Conservation (phyloP, 2,113 vertebrate species). For the Gasterosteus aculeatus region DNA sequence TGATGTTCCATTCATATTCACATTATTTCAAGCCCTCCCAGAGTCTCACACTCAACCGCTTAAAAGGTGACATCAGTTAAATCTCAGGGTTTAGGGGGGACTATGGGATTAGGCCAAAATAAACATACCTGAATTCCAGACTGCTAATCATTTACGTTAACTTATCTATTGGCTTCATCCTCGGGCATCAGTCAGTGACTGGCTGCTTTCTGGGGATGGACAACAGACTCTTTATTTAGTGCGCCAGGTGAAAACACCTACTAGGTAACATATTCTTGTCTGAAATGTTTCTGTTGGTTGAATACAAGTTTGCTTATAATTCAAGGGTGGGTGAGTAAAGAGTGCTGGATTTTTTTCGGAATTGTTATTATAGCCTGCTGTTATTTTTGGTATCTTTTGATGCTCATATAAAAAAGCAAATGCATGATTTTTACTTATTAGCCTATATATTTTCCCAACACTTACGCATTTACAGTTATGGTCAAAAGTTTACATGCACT, state of each 20-base stretch:
- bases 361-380: not conserved
- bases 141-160: constrained; percentile 37
- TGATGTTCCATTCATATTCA: too few relatives aligned
- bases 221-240: constrained; percentile 29
- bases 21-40: too few relatives aligned
- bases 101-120: not conserved
- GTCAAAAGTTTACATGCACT: too few relatives aligned
- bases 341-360: not conserved
- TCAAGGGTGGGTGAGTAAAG: not conserved
- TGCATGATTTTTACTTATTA: too few relatives aligned
- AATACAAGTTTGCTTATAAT: not conserved
- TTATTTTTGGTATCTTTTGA: too few relatives aligned
- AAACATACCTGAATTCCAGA: not conserved
- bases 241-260: not conserved
- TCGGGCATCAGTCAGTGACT: constrained; percentile 5
- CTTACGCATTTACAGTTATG: too few relatives aligned
- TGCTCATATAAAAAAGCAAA: too few relatives aligned
- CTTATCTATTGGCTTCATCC: constrained; percentile 18
- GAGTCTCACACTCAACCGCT: too few relatives aligned
- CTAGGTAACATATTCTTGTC: not conserved
- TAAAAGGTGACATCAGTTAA: too few relatives aligned
- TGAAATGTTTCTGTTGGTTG: not conserved
- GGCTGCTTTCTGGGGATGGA: not conserved
- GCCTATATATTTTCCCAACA: too few relatives aligned
- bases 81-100: too few relatives aligned